Evolutionary conservation across 2,113 vertebrate species (phyloP), one percentile per base, ranked within the genome.

Genomic region (Taxidea taxus): DNA sequence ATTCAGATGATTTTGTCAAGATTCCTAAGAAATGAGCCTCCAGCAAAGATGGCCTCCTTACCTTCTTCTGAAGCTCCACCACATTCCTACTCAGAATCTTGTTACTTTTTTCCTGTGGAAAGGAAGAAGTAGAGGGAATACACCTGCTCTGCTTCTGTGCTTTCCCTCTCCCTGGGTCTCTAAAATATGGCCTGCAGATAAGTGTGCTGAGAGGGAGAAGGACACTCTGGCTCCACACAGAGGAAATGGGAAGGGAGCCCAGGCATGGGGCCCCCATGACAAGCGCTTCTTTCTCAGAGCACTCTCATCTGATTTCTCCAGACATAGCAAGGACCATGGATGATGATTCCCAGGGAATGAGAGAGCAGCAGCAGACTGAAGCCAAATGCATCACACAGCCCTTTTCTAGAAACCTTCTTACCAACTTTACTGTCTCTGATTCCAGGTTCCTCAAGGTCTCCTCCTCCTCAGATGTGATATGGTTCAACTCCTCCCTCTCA

Each of bases 101-200:
- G 11, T 97, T 98, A 18, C 42, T 96, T 58, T 94, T 93, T 74
- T 97, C 88, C 98, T 98, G 23, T 84, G 37, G 68, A 66, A 74
- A 95, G 25, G 95, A 87, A 56, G 27, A 81, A 47, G 23, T 44
- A 23, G 96, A 89, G 34, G 7, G 7, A 27, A 42, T 6, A 85
- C 87, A 54, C 3, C 0, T 68, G 7, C 25, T 42, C 39, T 90
- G 13, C 5, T 72, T 34, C 68, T 31, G 34, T 12, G 62, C 21
- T 13, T 44, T 39, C 27, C 31, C n/a, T 20, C 39, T 91, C 27
- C 5, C 11, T 11, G 60, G 29, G 25, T 31, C 47, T 23, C 64
- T 72, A 42, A 27, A 12, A 34, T 77, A 44, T 1, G 18, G 49
- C 72, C 31, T 81, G 34, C 16, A 23, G 23, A 80, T 20, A 39